Evolutionary conservation across 2,797 vertebrate genomes (phyloP).

Genomic region (Champsocephalus esox): DNA sequence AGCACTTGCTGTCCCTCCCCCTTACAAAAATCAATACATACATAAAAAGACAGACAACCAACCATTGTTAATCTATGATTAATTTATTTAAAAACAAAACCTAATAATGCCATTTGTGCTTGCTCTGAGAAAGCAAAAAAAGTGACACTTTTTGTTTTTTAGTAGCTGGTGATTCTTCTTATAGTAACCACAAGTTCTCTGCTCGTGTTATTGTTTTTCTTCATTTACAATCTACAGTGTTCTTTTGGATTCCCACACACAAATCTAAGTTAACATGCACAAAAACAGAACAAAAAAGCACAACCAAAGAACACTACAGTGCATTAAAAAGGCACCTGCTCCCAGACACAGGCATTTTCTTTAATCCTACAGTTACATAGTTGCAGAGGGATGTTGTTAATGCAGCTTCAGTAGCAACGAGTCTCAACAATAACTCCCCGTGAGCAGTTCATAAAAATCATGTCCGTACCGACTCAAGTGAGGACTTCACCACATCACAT

Average conservation of each 20-base stretch:
- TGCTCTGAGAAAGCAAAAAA: conserved; percentile 68
- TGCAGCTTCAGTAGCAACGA: conserved; percentile 51
- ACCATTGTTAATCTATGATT: conserved; percentile 68
- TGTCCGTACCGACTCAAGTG: conserved; percentile 38
- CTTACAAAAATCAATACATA: neutral
- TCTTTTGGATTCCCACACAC: conserved; percentile 58
- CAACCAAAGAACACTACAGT: conserved; percentile 66
- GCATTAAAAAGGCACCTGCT: conserved; percentile 80
- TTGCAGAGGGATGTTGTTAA: conserved; percentile 54
- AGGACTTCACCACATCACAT: conserved; percentile 46
- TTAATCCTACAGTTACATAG: conserved; percentile 60
- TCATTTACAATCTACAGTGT: conserved; percentile 61
- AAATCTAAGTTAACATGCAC: conserved; percentile 76
- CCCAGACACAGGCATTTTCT: conserved; percentile 65
- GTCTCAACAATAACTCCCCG: conserved; percentile 40
- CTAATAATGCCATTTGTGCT: conserved; percentile 81
- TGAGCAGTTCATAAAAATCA: conserved; percentile 44
- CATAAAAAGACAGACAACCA: conserved; percentile 44
- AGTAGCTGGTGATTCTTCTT: conserved; percentile 78
- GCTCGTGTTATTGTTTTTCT: conserved; percentile 25
- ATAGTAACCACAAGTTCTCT: conserved; percentile 56
- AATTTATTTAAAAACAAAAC: conserved; percentile 84
- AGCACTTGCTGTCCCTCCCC: too few species aligned
- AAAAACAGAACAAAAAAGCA: conserved; percentile 57
- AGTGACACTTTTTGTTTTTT: conserved; percentile 48